A percentile compares a stretch with the other conserved stretches of the same genome.
phyloP scores from a whole-genome alignment of 2,888 invertebrate species.

The Didymodactylos carnosus region DNA sequence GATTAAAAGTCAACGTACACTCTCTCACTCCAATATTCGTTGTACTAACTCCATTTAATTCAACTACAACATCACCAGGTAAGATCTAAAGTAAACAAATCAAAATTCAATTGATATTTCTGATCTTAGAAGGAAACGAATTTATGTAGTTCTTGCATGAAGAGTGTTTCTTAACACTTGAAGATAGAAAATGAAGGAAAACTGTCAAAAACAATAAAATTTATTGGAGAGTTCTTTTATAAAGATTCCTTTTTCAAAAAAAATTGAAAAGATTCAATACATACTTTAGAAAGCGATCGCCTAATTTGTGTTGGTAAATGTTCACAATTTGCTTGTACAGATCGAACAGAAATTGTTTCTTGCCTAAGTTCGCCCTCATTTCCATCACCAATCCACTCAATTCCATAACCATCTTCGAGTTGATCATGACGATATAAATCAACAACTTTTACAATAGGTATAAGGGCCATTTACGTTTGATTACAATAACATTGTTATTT shows the following conservation, averaged over 20 bases:
- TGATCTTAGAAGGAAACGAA: background rate
- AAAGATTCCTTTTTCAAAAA: too few species aligned
- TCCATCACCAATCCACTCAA: background rate
- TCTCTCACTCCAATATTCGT: background rate
- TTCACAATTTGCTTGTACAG: background rate
- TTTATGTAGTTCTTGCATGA: too few species aligned
- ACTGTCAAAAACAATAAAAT: too few species aligned
- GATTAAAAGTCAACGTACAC: background rate
- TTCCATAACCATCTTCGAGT: background rate
- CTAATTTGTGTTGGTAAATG: background rate
- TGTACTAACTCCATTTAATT: slow-evolving; percentile 11
- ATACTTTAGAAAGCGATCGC: background rate
- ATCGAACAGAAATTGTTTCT: background rate
- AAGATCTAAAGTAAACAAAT: slow-evolving; percentile 1
- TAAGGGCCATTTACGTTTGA: background rate
- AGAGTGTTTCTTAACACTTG: too few species aligned
- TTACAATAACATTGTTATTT: too few species aligned
- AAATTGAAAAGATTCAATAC: too few species aligned
- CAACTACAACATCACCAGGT: slow-evolving; percentile 10
- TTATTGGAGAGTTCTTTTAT: too few species aligned
- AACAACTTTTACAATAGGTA: background rate
- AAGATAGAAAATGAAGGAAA: too few species aligned
- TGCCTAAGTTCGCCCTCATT: background rate
- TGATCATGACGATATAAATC: background rate
- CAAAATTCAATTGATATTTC: background rate